phyloP scores from a whole-genome alignment of 2,113 vertebrate genomes.

The Lampris megalopsis region DNA sequence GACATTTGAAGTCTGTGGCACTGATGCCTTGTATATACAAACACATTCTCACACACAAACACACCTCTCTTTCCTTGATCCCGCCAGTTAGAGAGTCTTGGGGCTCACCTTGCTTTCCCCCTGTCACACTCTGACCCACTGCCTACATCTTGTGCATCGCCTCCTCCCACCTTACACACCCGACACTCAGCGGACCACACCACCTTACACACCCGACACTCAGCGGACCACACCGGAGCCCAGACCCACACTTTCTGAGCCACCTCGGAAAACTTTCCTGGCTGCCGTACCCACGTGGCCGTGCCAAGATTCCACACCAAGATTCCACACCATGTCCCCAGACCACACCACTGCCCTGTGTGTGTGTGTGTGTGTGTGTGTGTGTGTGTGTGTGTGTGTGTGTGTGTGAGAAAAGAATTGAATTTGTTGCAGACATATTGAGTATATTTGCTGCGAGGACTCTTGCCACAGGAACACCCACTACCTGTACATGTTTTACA shows the following conservation, averaged over 20 bases:
- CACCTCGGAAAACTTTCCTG: constrained; percentile 79
- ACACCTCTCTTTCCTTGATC: constrained; percentile 41
- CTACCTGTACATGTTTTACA: constrained; percentile 44
- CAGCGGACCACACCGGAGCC: constrained; percentile 70
- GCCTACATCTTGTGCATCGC: constrained; percentile 49
- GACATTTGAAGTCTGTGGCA: constrained; percentile 57
- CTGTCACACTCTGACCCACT: constrained; percentile 52
- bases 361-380: constrained; percentile 48
- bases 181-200: constrained; percentile 69
- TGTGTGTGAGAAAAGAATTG: constrained; percentile 21
- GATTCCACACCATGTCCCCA: constrained; percentile 72
- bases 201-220: constrained; percentile 40
- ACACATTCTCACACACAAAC: constrained; percentile 18
- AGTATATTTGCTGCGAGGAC: constrained; percentile 41
- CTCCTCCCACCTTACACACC: constrained; percentile 44
- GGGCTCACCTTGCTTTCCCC: constrained; percentile 43
- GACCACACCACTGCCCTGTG: constrained; percentile 63
- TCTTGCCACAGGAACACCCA: constrained; percentile 34
- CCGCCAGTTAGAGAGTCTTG: constrained; percentile 56
- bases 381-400: constrained; percentile 10
- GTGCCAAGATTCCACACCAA: constrained; percentile 78
- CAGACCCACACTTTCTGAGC: constrained; percentile 58
- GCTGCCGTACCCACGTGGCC: constrained; percentile 53
- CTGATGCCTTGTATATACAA: constrained; percentile 29
- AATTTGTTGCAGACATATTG: constrained; percentile 43